A percentile compares a stretch with the other conserved stretches of the same genome.
These are phyloP conservation scores for Anoplius nigerrimus DNA, from an alignment of 2,888 invertebrate genomes.

Conservation along the genomic window DNA sequence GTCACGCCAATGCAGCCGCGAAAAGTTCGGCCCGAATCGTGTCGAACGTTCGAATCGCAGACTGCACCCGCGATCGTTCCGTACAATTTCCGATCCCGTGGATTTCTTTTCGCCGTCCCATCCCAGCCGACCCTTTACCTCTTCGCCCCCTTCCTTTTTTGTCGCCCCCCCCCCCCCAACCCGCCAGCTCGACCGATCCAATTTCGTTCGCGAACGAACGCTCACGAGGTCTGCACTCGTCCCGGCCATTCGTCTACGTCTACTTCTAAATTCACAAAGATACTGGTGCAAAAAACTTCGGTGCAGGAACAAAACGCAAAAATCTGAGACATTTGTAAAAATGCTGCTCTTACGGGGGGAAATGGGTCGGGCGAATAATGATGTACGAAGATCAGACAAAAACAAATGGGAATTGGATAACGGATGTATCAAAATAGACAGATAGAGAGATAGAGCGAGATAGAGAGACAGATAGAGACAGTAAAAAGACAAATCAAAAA, in stretches of 20 bases:
- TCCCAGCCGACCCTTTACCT: too few relatives aligned
- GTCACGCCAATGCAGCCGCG: not conserved
- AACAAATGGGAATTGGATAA: not conserved
- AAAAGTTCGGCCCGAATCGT: not conserved
- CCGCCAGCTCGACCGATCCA: conserved; percentile 24
- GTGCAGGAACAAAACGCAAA: conserved; percentile 3
- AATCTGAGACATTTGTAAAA: not conserved
- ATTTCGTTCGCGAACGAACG: conserved; percentile 13
- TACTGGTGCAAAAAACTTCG: conserved; percentile 38
- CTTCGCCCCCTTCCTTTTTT: not conserved
- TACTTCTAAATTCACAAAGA: conserved; percentile 46
- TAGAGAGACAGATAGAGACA: conserved; percentile 9
- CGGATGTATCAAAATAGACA: conserved; percentile 4
- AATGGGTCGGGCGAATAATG: not conserved
- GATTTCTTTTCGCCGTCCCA: not conserved
- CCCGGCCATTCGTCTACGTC: conserved; percentile 17
- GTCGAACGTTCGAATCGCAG: not conserved
- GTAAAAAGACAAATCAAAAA: conserved; percentile 8
- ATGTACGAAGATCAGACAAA: conserved; percentile 4
- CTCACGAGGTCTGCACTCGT: conserved; percentile 42
- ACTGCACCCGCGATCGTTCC: not conserved
- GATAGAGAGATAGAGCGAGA: conserved; percentile 15
- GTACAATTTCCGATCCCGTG: not conserved
- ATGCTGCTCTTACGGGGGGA: not conserved
- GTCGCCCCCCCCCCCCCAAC: conserved; percentile 12